Conservation (phyloP, 2,888 invertebrate species). For the Mactromeris polynyma region DNA sequence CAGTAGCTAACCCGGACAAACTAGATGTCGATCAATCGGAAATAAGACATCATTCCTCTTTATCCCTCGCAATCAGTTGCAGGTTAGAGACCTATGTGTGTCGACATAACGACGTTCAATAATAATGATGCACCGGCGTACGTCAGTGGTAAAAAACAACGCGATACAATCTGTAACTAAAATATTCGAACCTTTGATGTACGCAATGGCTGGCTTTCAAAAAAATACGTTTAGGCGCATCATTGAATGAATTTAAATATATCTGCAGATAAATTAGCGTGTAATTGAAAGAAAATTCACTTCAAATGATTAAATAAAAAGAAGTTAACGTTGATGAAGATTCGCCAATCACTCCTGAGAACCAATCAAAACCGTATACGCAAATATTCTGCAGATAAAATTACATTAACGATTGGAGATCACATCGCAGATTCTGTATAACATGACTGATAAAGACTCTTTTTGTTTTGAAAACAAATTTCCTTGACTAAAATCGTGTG, state of each 20-base stretch:
- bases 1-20: background rate
- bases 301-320: background rate
- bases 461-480: too few species aligned
- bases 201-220: background rate
- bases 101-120: slow-evolving; percentile 1
- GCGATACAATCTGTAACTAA: slow-evolving; percentile 16
- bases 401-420: too few species aligned
- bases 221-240: background rate
- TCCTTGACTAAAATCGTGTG: too few species aligned
- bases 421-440: too few species aligned
- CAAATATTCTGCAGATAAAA: too few species aligned
- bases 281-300: slow-evolving; percentile 13
- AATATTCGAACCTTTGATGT: slow-evolving; percentile 24
- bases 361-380: too few species aligned
- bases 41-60: background rate
- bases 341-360: background rate
- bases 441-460: too few species aligned
- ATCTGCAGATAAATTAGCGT: slow-evolving; percentile 25
- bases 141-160: slow-evolving; percentile 19
- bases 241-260: slow-evolving; percentile 40
- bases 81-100: slow-evolving; percentile 8
- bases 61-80: background rate
- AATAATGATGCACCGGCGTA: slow-evolving; percentile 40
- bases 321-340: background rate
- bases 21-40: slow-evolving; percentile 26